Conservation (phyloP, 2,113 vertebrate species). For the Natator depressus region DNA sequence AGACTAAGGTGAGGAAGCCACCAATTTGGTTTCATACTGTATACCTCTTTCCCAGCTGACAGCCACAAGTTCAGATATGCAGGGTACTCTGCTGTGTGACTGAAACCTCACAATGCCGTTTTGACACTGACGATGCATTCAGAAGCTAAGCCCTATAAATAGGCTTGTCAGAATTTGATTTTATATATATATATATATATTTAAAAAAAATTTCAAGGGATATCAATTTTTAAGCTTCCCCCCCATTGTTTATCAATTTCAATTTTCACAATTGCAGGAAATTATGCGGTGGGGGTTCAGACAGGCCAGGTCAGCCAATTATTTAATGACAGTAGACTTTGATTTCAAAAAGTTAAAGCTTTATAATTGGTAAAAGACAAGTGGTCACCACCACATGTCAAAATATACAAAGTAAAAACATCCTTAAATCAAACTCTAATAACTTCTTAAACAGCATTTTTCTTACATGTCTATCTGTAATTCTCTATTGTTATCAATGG, state of each 20-base stretch:
- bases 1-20: neutral
- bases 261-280: neutral
- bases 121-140: neutral
- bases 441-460: neutral
- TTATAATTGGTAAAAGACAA: neutral
- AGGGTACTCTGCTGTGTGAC: neutral
- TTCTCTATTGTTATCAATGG: neutral
- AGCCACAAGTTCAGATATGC: neutral
- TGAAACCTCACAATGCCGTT: neutral
- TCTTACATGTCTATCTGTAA: neutral
- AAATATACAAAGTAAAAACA: neutral
- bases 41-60: neutral
- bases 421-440: neutral
- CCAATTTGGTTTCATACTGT: neutral
- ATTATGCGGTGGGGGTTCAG: neutral
- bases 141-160: neutral
- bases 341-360: neutral
- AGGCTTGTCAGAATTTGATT: neutral
- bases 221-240: neutral
- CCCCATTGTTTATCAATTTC: neutral
- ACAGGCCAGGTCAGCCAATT: neutral
- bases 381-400: neutral
- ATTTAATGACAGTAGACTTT: neutral
- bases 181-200: neutral
- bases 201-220: neutral